A percentile compares a stretch with the other conserved stretches of the same genome.
These are phyloP conservation scores for Eupithecia subfuscata DNA, from an alignment of 2,888 invertebrate species.

Conservation along the genomic window DNA sequence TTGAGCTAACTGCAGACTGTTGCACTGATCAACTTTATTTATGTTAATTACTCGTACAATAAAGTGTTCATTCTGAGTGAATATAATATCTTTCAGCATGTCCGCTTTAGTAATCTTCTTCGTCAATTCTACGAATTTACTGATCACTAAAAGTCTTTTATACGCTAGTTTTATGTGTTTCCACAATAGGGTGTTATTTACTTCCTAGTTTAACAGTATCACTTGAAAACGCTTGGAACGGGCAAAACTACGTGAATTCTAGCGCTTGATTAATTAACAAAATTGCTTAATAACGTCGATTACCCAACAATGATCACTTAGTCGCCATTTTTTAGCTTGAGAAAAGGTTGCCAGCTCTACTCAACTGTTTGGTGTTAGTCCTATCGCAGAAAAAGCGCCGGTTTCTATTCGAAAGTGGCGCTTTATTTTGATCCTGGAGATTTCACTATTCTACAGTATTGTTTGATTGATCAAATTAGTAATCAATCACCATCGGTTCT, in stretches of 20 bases:
- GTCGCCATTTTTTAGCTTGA: conserved; percentile 60
- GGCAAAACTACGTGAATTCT: conserved; percentile 17
- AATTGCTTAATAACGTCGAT: conserved; percentile 46
- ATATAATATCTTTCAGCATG: too few relatives aligned
- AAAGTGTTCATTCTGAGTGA: too few relatives aligned
- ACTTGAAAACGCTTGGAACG: conserved; percentile 2
- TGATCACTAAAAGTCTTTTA: too few relatives aligned
- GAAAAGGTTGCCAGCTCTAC: conserved; percentile 40
- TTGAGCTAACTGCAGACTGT: too few relatives aligned
- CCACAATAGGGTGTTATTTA: neutral
- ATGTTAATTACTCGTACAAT: too few relatives aligned
- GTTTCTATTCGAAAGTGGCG: neutral
- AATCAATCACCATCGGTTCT: neutral
- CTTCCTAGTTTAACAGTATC: neutral
- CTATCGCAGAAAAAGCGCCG: neutral
- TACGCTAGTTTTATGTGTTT: neutral
- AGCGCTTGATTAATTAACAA: conserved; percentile 41
- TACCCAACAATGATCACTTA: conserved; percentile 43
- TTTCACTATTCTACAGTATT: neutral
- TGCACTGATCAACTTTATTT: too few relatives aligned
- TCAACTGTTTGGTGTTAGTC: neutral
- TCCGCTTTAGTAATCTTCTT: too few relatives aligned
- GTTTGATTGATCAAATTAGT: neutral
- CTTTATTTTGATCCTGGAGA: neutral
- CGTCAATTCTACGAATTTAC: too few relatives aligned